Percentiles rank a stretch among this genome's conserved stretches.
These are phyloP conservation scores for Lucinisca nassula DNA, from an alignment of 2,888 invertebrate species.

Conservation along the genomic window DNA sequence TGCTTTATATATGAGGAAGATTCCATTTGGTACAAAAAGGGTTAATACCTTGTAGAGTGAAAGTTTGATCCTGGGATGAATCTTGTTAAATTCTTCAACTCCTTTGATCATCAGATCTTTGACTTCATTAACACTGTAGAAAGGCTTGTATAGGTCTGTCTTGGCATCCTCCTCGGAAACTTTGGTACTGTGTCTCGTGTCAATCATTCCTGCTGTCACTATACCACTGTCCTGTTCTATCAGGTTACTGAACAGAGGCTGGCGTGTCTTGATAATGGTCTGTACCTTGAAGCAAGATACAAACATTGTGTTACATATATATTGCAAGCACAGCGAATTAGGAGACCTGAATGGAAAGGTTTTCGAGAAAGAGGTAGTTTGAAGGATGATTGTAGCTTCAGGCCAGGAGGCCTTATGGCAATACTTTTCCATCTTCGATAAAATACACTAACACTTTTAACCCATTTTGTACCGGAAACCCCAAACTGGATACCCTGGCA, in stretches of 20 bases:
- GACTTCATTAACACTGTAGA: constrained; percentile 73
- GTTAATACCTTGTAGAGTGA: constrained; percentile 86
- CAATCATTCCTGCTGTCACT: constrained; percentile 86
- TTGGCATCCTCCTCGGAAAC: constrained; percentile 83
- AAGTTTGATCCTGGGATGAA: constrained; percentile 85
- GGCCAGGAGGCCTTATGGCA: no score
- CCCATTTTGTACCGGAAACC: no score
- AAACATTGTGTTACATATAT: no score
- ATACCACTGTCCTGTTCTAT: constrained; percentile 87
- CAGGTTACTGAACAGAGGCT: constrained; percentile 86
- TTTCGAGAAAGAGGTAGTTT: no score
- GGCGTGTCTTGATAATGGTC: constrained; percentile 78
- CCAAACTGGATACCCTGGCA: no score
- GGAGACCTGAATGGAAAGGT: no score
- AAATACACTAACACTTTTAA: no score
- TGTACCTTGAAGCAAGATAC: constrained; percentile 82
- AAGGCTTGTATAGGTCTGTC: constrained; percentile 84
- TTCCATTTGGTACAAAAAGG: no score
- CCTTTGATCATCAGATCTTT: constrained; percentile 83
- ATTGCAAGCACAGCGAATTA: no score
- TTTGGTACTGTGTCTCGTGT: constrained; percentile 78
- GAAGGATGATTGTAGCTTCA: no score
- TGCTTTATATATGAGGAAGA: no score
- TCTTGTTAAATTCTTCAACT: constrained; percentile 87
- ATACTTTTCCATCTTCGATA: no score